Conservation (phyloP, 2,113 vertebrate species). For the Cacatua alba region DNA sequence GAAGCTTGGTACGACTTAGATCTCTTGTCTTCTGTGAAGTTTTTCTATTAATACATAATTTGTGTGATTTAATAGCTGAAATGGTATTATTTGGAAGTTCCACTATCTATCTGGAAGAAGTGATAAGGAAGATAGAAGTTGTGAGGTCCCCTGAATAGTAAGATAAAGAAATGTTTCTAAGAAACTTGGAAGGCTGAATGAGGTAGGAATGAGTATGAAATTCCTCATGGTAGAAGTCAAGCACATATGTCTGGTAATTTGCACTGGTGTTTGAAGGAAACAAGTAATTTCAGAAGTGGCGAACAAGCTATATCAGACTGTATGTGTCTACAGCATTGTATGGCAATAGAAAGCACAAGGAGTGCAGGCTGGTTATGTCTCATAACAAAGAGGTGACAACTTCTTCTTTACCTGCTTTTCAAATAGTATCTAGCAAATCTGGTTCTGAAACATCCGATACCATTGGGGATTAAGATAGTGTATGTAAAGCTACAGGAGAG, state of each 20-base stretch:
- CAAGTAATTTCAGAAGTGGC: too few species aligned
- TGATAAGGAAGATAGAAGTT: background rate
- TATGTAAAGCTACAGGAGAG: background rate
- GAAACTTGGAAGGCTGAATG: background rate
- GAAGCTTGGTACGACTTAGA: background rate
- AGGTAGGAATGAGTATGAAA: background rate
- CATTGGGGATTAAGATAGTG: background rate
- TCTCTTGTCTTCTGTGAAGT: background rate
- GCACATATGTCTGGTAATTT: background rate
- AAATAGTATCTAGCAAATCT: background rate
- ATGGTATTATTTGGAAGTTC: background rate
- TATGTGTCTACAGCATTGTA: background rate
- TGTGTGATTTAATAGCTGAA: background rate
- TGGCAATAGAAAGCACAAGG: background rate
- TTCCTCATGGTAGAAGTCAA: background rate
- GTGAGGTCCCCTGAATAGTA: background rate
- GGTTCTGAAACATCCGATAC: background rate
- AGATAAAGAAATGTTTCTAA: background rate
- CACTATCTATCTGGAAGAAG: background rate
- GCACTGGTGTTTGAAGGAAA: background rate
- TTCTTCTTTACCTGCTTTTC: background rate
- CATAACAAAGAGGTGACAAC: rapidly evolving
- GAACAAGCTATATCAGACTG: background rate
- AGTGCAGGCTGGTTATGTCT: background rate
- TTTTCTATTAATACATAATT: background rate